These are phyloP conservation scores for Ceraclea dissimilis DNA, from an alignment of 2,888 invertebrate species.

Conservation along the genomic window DNA sequence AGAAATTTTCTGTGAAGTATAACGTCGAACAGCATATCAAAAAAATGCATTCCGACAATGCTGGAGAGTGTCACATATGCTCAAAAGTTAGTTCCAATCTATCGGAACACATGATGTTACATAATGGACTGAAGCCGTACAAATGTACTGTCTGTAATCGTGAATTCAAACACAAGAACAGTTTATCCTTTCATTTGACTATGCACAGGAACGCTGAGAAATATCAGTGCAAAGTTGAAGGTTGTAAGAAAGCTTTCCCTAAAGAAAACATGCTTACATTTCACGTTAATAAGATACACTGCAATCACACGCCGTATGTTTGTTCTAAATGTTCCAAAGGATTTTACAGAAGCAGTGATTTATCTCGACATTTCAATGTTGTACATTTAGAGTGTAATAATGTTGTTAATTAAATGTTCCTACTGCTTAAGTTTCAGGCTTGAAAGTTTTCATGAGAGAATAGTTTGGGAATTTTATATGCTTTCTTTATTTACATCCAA, in stretches of 20 bases:
- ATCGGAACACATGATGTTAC: conserved; percentile 21
- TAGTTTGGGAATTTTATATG: too few species aligned
- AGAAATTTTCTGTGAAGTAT: conserved; percentile 20
- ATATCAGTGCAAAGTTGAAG: conserved; percentile 19
- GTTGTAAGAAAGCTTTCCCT: conserved; percentile 20
- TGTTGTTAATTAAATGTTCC: not conserved
- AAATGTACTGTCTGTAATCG: conserved; percentile 18
- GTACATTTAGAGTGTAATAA: conserved; percentile 8
- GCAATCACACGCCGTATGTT: conserved; percentile 18
- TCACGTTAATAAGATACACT: conserved; percentile 22
- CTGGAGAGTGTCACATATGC: conserved; percentile 21
- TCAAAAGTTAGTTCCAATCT: conserved; percentile 18
- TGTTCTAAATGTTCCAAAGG: conserved; percentile 24
- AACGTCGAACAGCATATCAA: conserved; percentile 21
- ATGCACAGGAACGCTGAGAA: conserved; percentile 17
- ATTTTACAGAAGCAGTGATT: conserved; percentile 23
- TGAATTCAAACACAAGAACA: conserved; percentile 15
- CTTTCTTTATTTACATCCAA: too few species aligned
- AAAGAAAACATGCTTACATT: conserved; percentile 22
- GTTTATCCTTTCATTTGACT: conserved; percentile 11
- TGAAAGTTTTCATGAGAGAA: too few species aligned
- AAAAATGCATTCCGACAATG: conserved; percentile 20
- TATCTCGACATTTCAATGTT: conserved; percentile 21
- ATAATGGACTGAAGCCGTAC: conserved; percentile 14
- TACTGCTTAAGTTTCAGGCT: too few species aligned